Evolutionary conservation across 2,113 vertebrate species (phyloP), one percentile per base, ranked within the genome.

Genomic region (Gymnocephalus cernua): DNA sequence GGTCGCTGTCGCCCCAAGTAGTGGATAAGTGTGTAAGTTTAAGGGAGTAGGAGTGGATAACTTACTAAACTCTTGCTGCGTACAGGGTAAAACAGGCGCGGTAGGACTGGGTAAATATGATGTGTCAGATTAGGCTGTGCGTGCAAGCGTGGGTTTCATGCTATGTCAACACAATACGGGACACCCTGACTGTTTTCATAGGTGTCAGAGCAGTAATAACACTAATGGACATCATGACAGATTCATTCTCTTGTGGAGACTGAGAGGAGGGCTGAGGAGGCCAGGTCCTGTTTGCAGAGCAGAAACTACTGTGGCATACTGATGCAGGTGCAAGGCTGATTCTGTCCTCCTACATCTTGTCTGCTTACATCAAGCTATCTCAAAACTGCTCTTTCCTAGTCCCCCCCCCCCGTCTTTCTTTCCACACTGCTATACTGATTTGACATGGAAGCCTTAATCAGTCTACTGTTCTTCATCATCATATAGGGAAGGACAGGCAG

Each of bases 91-190:
- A 82, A 71, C 6, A 72, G 67, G 72, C n/a, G 3, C 69, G 29
- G 54, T 41, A 44, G 58, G n/a, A 50, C 56, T 1, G 75, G 45
- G 50, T 72, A 85, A 89, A 92, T 90, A 70, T 86, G 88, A 92
- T 92, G 90, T 91, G 91, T 90, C 93, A 92, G 84, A 91, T 90
- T 86, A 86, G 88, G 72, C 80, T 21, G 84, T 44, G 90, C 48
- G 68, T 50, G 91, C 83, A 89, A 87, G 82, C 18, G 25, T 50
- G 56, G 65, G 76, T 92, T 93, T 90, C 90, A 90, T 77, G 89
- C 85, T 41, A 67, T 51, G 87, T 83, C 93, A 77, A 74, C 92
- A 89, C 79, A 80, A 73, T 47, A 64, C 62, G 81, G 68, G 86
- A 90, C 89, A 84, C 83, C 53, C 82, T 68, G 86, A 79, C 88